A percentile compares a stretch with the other conserved stretches of the same genome.
phyloP scores from a whole-genome alignment of 1,140 invertebrate genomes.

The Lepidotrigona ventralis region DNA sequence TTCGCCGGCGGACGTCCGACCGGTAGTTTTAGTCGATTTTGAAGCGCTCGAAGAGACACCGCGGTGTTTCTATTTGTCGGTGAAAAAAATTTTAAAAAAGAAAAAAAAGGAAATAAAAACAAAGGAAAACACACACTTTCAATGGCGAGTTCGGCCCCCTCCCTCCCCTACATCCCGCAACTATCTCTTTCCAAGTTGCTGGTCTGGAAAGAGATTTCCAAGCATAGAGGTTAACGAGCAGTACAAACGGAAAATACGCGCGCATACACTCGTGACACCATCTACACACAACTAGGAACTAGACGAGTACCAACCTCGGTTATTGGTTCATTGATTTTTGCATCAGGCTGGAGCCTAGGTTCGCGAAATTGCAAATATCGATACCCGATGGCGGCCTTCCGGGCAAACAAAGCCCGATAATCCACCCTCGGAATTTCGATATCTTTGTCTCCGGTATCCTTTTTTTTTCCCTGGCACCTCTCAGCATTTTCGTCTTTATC shows the following conservation, averaged over 20 bases:
- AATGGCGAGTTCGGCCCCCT: constrained; percentile 9
- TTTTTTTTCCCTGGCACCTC: background rate
- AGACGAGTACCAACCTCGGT: constrained; percentile 58
- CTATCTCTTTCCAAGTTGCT: constrained; percentile 41
- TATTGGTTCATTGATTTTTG: constrained; percentile 73
- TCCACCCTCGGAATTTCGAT: constrained; percentile 55
- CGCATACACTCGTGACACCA: constrained; percentile 36
- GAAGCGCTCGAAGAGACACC: background rate
- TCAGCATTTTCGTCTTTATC: background rate
- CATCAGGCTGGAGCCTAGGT: constrained; percentile 56
- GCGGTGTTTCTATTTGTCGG: background rate
- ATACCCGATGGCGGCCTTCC: constrained; percentile 64
- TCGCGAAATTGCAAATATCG: constrained; percentile 65
- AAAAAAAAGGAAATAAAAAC: background rate
- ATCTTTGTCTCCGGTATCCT: constrained; percentile 30
- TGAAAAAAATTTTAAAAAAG: background rate
- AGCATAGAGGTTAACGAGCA: constrained; percentile 54
- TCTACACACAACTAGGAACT: constrained; percentile 38
- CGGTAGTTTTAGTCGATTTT: background rate
- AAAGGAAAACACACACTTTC: background rate
- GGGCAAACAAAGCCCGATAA: constrained; percentile 63
- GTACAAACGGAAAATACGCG: constrained; percentile 43
- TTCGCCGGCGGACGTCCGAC: too few species aligned
- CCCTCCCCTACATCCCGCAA: background rate
- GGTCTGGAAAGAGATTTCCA: constrained; percentile 56